phyloP scores from a whole-genome alignment of 2,888 invertebrate genomes.

The Coremacera marginata region DNA sequence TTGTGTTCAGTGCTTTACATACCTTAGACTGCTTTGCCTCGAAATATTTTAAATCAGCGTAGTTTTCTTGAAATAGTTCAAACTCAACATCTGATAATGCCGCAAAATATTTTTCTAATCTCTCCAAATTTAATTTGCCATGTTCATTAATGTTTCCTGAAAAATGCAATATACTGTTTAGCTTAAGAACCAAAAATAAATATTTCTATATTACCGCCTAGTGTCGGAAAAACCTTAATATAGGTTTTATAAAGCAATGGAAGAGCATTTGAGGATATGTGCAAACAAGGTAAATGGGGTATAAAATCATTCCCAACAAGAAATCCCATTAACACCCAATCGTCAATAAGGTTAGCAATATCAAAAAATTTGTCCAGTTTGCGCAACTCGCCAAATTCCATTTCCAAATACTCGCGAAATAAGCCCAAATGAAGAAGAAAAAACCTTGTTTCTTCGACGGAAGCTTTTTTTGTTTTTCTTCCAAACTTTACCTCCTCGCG shows the following conservation, averaged over 20 bases:
- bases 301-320: slow-evolving; percentile 98
- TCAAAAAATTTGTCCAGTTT: slow-evolving; percentile 78
- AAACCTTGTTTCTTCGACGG: slow-evolving; percentile 92
- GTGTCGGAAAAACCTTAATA: slow-evolving; percentile 84
- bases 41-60: slow-evolving; percentile 87
- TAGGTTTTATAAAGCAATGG: slow-evolving; percentile 90
- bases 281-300: slow-evolving; percentile 93
- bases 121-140: slow-evolving; percentile 83
- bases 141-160: slow-evolving; percentile 93
- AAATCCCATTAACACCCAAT: slow-evolving; percentile 98
- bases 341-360: slow-evolving; percentile 93
- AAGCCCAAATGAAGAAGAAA: slow-evolving; percentile 92
- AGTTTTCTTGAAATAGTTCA: slow-evolving; percentile 81
- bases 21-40: slow-evolving; percentile 80
- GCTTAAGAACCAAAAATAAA: background rate
- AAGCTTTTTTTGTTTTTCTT: slow-evolving; percentile 76
- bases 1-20: background rate
- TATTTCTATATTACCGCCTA: slow-evolving; percentile 78
- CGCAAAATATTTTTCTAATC: slow-evolving; percentile 89
- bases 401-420: slow-evolving; percentile 90
- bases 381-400: slow-evolving; percentile 86
- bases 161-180: background rate
- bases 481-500: slow-evolving; percentile 93
- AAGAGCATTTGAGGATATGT: slow-evolving; percentile 91
- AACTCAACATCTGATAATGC: slow-evolving; percentile 80